A percentile compares a stretch with the other conserved stretches of the same genome.
Evolutionary conservation across 2,888 invertebrate species (phyloP).

Genomic region (Drosophila kambysellisi): DNA sequence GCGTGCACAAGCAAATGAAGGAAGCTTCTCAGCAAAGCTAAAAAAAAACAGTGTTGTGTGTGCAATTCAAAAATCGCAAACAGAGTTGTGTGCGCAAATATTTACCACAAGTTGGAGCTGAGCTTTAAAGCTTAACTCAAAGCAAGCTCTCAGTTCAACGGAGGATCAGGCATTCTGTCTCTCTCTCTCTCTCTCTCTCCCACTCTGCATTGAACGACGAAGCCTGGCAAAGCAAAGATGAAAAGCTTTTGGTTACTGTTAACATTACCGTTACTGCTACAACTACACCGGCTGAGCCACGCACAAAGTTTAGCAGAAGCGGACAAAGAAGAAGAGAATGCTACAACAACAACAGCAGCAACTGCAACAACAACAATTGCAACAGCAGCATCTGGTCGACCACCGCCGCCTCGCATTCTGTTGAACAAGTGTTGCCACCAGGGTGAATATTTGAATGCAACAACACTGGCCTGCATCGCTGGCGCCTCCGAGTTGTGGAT

Average conservation of each 20-base stretch:
- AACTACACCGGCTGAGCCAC: constrained; percentile 15
- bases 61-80: neutral
- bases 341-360: constrained; percentile 1
- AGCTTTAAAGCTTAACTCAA: neutral
- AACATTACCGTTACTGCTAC: constrained; percentile 17
- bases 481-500: constrained; percentile 86
- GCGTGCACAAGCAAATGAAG: constrained; percentile 2
- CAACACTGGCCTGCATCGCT: constrained; percentile 82
- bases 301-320: neutral
- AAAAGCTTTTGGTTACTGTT: constrained; percentile 16
- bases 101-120: neutral
- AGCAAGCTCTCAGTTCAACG: neutral
- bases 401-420: constrained; percentile 80
- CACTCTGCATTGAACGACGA: constrained; percentile 2
- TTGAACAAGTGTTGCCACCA: constrained; percentile 87
- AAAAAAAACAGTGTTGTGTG: neutral
- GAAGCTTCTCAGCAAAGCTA: neutral
- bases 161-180: neutral
- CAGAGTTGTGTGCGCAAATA: neutral
- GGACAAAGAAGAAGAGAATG: constrained; percentile 7
- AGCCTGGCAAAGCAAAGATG: constrained; percentile 17
- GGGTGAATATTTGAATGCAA: constrained; percentile 85
- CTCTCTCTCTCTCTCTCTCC: too few relatives aligned
- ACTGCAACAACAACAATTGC: constrained; percentile 8
- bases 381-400: constrained; percentile 36